phyloP scores from a whole-genome alignment of 2,113 vertebrate genomes.

The Tetraodon nigroviridis region DNA sequence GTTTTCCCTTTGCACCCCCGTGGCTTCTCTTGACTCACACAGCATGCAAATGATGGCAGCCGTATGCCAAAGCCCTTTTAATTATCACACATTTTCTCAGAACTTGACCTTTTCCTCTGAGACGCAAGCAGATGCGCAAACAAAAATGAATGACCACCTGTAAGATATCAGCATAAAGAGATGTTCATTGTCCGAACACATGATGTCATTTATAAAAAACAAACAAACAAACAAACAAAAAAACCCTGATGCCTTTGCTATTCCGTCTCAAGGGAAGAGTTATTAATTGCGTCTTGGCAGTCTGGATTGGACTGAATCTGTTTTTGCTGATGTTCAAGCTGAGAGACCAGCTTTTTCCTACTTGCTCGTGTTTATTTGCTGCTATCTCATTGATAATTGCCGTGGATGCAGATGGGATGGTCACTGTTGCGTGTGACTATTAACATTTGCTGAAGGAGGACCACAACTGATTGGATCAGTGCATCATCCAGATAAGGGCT shows the following conservation, averaged over 20 bases:
- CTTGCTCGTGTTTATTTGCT: slow-evolving; percentile 18
- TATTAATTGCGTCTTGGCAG: no score
- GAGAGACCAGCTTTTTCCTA: slow-evolving; percentile 23
- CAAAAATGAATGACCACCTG: slow-evolving; percentile 3
- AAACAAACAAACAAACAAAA: no score
- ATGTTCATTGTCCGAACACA: background rate
- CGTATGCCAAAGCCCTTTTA: slow-evolving; percentile 54
- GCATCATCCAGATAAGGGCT: slow-evolving; percentile 43
- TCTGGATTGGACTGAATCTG: no score
- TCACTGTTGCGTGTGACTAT: slow-evolving; percentile 43
- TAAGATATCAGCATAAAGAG: background rate
- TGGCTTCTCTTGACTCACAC: slow-evolving; percentile 17
- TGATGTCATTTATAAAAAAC: no score
- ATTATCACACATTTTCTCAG: slow-evolving; percentile 52
- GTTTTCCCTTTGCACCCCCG: slow-evolving; percentile 3
- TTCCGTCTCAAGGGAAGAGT: no score
- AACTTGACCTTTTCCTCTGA: slow-evolving; percentile 48
- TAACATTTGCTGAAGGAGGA: slow-evolving; percentile 44
- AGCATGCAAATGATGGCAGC: slow-evolving; percentile 23
- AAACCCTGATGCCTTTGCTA: no score
- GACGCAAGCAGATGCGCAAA: background rate
- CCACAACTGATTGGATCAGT: slow-evolving; percentile 38
- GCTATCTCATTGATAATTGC: slow-evolving; percentile 29
- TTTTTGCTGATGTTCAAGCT: slow-evolving; percentile 21
- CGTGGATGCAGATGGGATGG: slow-evolving; percentile 27